Base-by-base conservation (phyloP, 2,113 vertebrate genomes). In the Caranx ignobilis region DNA sequence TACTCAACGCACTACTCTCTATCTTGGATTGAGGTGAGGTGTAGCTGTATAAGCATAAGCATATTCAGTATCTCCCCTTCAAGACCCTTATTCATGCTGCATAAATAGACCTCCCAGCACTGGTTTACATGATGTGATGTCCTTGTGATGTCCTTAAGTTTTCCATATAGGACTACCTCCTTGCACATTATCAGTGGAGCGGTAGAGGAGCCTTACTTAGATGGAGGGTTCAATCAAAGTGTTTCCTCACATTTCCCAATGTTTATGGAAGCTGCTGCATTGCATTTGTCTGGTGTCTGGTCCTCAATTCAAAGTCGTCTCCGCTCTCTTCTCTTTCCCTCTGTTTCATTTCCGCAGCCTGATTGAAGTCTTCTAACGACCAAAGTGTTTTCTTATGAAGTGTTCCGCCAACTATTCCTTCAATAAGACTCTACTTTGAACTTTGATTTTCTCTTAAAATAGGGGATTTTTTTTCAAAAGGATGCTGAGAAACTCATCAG, bases 371-470 rank as follows among this genome's bases (percentile, higher is more conserved):
- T 71, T 86, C 89, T 79, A 84, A 90, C 91, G 82, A 83, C 88
- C 86, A 89, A 90, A 91, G 88, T 91, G 89, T 90, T 92, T 92
- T 88, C 89, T 93, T 84, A 88, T 88, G 84, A 79, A 84, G 84
- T 89, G 81, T 85, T 87, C 86, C 45, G 67, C 87, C 84, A 90
- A 88, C 88, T 89, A 85, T 87, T 88, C 87, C 86, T 88, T 87
- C 92, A 90, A 89, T 90, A 88, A 82, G 79, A 82, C 83, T 90
- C 83, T 75, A 85, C 87, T 91, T 90, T 91, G 88, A 93, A 92
- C 92, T 91, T 92, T 91, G 89, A 92, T 91, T 93, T 91, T 88
- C 85, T 90, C 82, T 88, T 83, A 83, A 91, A 90, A 90, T 83
- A 61, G 80, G 43, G 69, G 19, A 6, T 71, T 81, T 81, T 79